These are phyloP conservation scores for Tragopan temminckii DNA, from an alignment of 2,797 vertebrate species.

Conservation along the genomic window DNA sequence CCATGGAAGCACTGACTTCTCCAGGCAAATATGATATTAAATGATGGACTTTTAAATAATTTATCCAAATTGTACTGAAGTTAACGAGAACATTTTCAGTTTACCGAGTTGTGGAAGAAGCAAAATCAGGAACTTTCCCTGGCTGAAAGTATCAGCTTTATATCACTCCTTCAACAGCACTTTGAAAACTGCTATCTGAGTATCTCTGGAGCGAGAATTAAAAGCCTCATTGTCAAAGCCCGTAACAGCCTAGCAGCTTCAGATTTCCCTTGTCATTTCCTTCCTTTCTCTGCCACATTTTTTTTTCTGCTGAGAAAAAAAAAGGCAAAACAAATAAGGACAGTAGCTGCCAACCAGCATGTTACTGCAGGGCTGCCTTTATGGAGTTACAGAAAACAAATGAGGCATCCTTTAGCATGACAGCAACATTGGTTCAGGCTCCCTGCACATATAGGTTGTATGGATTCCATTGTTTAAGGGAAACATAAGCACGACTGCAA, in stretches of 20 bases:
- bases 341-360: background rate
- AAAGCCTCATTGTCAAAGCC: conserved; percentile 43
- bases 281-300: background rate
- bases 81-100: background rate
- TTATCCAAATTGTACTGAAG: background rate
- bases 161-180: background rate
- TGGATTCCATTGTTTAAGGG: background rate
- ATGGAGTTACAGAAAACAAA: background rate
- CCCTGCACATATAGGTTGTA: background rate
- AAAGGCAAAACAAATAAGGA: background rate
- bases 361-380: background rate
- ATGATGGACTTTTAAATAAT: background rate
- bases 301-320: background rate
- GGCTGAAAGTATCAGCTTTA: background rate
- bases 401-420: background rate
- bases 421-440: background rate
- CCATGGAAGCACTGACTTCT: background rate
- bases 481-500: background rate
- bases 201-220: conserved; percentile 43
- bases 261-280: conserved; percentile 16
- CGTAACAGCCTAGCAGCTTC: background rate
- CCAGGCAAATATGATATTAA: background rate
- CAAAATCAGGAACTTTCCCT: background rate
- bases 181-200: background rate
- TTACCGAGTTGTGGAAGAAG: background rate